Evolutionary conservation across 2,888 invertebrate genomes (phyloP).

Genomic region (Nemotelus nigrinus): DNA sequence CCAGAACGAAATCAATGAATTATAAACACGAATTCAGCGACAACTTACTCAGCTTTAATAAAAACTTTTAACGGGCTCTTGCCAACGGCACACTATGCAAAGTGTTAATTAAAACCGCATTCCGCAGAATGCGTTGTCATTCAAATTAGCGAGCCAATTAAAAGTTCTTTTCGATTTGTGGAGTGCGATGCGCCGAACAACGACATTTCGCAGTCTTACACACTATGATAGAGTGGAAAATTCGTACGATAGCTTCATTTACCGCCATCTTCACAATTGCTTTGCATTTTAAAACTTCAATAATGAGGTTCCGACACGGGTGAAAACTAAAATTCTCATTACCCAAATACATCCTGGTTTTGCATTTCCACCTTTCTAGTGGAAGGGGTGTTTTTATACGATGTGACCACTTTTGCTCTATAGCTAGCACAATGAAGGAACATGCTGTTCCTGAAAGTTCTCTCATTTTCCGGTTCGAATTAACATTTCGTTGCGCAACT

Average conservation of each 20-base stretch:
- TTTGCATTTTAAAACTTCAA: not conserved
- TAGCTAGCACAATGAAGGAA: no score
- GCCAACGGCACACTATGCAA: not conserved
- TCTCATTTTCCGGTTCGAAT: not conserved
- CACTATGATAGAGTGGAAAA: no score
- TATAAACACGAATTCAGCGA: no score
- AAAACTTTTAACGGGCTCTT: not conserved
- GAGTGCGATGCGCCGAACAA: no score
- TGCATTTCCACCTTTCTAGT: not conserved
- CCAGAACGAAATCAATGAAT: no score
- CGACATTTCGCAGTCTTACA: no score
- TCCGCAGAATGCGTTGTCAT: not conserved
- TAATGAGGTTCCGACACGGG: not conserved
- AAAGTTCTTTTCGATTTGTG: not conserved
- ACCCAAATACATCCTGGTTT: no score
- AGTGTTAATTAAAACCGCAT: not conserved
- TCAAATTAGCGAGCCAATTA: not conserved
- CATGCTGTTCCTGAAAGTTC: not conserved
- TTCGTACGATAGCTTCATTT: not conserved
- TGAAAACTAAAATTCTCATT: no score
- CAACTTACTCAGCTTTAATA: no score
- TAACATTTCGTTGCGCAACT: not conserved
- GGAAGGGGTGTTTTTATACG: not conserved
- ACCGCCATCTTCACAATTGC: not conserved
- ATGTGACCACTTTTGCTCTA: not conserved